Evolutionary conservation across 2,797 vertebrate genomes (phyloP), one percentile per base, ranked within the genome.

Genomic region (Pangasius sanitwongsei): DNA sequence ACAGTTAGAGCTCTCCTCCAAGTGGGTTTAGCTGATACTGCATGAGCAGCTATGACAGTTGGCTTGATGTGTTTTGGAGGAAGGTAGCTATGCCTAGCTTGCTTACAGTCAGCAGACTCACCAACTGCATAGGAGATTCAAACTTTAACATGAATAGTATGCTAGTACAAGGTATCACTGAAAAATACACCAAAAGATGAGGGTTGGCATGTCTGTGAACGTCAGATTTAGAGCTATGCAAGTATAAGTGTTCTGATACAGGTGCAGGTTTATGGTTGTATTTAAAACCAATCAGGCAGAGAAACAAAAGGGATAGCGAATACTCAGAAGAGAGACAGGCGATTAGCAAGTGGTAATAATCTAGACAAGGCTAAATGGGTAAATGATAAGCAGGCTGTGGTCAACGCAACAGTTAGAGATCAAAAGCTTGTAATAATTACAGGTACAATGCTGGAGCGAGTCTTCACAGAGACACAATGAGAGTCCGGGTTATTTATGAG

Each of bases 211-310:
- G 31, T 80, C 77, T 57, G 34, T 41, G 44, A 78, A 12, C 12
- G 16, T 53, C 75, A 78, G 16, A 18, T 55, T 50, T 50, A 50
- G 74, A 77, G 44, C 25, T 50, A 13, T 77, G 25, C 13, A 78
- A 77, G 48, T 50, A 2, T 23, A 41, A 41, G 34, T 41, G 70
- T 37, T 28, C 28, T 28, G 37, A 41, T 74, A 23, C 37, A 74
- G 72, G 44, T 77, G 28, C 0, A 50, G 13, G 74, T 77, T 77
- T n/a, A 53, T n/a, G 48, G 44, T 16, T 77, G 31, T 55, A 78
- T 53, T 78, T 78, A 53, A 55, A 78, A 18, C 48, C 13, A 78
- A 31, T 78, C 75, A 57, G n/a, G 77, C 77, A 57, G 50, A 80
- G 77, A 80, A 80, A 34, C 7, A 55, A 80, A 55, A 57, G 8